These are phyloP conservation scores for Neosilurus mollespiculum DNA, from an alignment of 2,797 vertebrate genomes.

Conservation along the genomic window DNA sequence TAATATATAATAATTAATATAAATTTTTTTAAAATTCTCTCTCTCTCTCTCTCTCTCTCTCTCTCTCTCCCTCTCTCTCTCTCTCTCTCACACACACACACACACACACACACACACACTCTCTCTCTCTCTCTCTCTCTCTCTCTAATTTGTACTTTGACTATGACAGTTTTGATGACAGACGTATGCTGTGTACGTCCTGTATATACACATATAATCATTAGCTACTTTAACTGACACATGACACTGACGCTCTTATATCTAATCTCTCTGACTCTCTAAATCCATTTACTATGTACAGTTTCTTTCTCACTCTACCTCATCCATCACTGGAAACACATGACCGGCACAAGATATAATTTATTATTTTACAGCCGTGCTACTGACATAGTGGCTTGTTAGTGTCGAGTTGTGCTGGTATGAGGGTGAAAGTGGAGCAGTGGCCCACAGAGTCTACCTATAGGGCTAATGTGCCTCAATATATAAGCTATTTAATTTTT, in stretches of 20 bases:
- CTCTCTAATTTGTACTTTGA: background rate
- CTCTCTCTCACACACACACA: too few species aligned
- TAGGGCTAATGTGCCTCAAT: background rate
- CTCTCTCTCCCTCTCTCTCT: too few species aligned
- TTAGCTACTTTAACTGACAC: background rate
- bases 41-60: too few species aligned
- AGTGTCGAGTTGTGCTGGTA: background rate
- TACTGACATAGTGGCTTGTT: background rate
- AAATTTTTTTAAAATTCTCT: too few species aligned
- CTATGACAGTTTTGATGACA: background rate
- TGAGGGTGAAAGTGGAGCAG: background rate
- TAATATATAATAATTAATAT: too few species aligned
- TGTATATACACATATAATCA: background rate
- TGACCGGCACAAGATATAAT: background rate
- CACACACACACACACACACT: too few species aligned
- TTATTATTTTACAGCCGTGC: background rate
- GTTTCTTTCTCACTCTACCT: background rate
- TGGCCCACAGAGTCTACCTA: background rate
- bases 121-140: background rate
- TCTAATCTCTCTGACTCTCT: background rate
- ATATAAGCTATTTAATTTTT: background rate
- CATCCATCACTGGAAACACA: background rate
- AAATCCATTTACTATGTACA: background rate
- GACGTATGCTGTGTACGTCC: too few species aligned
- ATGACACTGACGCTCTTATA: background rate